Base-by-base conservation (phyloP, 2,113 vertebrate genomes). In the Danionella cerebrum region DNA sequence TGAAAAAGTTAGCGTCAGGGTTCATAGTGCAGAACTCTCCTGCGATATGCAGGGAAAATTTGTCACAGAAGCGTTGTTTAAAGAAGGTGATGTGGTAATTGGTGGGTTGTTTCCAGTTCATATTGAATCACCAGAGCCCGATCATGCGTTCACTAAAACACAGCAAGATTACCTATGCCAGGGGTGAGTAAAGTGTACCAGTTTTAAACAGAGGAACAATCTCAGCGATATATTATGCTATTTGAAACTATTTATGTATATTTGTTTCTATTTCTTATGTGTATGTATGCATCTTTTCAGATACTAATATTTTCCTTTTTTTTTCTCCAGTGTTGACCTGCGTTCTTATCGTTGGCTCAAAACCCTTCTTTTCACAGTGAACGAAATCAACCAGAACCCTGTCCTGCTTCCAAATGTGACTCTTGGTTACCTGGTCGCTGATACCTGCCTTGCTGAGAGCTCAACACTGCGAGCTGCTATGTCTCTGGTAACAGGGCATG, bases 321-420 rank as follows among this genome's bases (percentile, higher is more conserved):
- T 16, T 70, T 14, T 25, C 62, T n/a, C n/a, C n/a, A 84, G 84
- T 8, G 82, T 81, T 41, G 70, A 82, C 59, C 60, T 79, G 45
- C 47, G 54, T 47, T 69, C 73, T 3, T 84, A 79, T 47, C 67
- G 71, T 35, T 82, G 71, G 79, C 65, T 83, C 21, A 73, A 78
- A 73, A 76, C 75, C 1, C 71, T 78, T 73, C 77, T 79, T 36
- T 86, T 82, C 51, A 53, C 74, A 22, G 77, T 80, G 59, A 78
- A 85, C 55, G 76, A 86, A 79, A 83, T 84, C 14, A 84, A 83
- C 63, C 70, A 53, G 39, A 78, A 73, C 35, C 50, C 73, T 35
- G 16, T 14, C 41, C 55, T 80, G 47, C 70, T 85, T 25, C 70
- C 77, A 8, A 83, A 80, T 18, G 16, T 86, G 22, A 82, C 78